phyloP scores from a whole-genome alignment of 2,888 invertebrate species.

The Apotomis capreana region DNA sequence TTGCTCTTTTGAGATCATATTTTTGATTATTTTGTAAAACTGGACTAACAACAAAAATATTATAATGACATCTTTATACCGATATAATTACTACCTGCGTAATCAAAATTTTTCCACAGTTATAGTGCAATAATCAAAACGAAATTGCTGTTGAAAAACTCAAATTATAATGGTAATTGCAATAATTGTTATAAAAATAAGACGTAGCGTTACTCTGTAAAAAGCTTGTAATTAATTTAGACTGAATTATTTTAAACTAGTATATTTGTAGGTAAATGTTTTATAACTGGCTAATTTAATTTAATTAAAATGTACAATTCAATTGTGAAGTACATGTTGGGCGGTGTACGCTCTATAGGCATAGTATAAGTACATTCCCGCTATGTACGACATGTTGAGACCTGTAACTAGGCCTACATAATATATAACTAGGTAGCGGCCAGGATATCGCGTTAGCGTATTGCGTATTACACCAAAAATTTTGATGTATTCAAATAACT shows the following conservation, averaged over 20 bases:
- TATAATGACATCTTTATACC: not conserved
- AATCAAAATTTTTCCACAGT: not conserved
- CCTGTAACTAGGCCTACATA: conserved; percentile 64
- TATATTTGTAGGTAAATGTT: conserved; percentile 40
- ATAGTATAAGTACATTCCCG: conserved; percentile 77
- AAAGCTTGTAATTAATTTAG: conserved; percentile 47
- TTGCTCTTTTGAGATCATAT: not conserved
- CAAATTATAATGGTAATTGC: conserved; percentile 38
- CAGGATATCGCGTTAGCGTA: conserved; percentile 66
- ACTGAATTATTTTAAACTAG: conserved; percentile 46
- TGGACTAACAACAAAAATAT: not conserved
- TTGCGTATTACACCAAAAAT: conserved; percentile 79
- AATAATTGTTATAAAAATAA: conserved; percentile 46
- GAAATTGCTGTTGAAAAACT: conserved; percentile 34
- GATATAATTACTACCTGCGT: conserved; percentile 4
- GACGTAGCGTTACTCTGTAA: conserved; percentile 37
- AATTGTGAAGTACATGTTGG: conserved; percentile 28
- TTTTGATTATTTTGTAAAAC: not conserved
- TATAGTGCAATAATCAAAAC: conserved; percentile 32
- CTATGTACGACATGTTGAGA: conserved; percentile 74
- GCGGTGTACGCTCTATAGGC: conserved; percentile 37
- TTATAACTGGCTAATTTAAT: conserved; percentile 41
- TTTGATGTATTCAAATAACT: conserved; percentile 78
- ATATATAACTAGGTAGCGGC: conserved; percentile 63
- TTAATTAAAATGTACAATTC: conserved; percentile 34